phyloP scores from a whole-genome alignment of 2,888 invertebrate species.

The Busseola fusca region DNA sequence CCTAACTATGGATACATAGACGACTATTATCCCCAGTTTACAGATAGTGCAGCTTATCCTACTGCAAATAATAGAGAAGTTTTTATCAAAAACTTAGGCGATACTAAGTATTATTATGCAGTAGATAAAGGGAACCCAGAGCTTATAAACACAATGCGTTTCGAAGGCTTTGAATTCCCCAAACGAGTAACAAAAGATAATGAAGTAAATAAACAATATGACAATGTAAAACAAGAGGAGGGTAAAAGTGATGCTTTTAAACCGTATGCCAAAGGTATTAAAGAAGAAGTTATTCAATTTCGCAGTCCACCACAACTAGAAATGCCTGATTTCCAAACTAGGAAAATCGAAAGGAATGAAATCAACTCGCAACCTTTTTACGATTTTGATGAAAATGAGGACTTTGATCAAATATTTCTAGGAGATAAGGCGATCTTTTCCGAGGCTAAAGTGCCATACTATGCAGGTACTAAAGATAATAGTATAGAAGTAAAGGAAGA shows the following conservation, averaged over 20 bases:
- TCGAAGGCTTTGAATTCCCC: constrained; percentile 19
- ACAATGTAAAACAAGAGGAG: constrained; percentile 34
- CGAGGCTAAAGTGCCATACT: constrained; percentile 48
- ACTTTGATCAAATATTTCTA: constrained; percentile 27
- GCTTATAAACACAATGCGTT: constrained; percentile 3
- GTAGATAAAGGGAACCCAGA: constrained; percentile 63
- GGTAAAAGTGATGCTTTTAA: not conserved
- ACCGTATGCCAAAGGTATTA: not conserved
- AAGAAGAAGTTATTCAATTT: constrained; percentile 63
- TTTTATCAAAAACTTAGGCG: constrained; percentile 66
- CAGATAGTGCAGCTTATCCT: constrained; percentile 67
- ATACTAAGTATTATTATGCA: constrained; percentile 73
- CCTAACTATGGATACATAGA: constrained; percentile 65
- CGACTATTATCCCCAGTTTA: constrained; percentile 82
- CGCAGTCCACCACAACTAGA: constrained; percentile 73
- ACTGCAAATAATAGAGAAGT: constrained; percentile 69
- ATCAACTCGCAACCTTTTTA: constrained; percentile 35
- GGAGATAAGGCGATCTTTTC: constrained; percentile 63
- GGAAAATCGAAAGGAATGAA: constrained; percentile 66
- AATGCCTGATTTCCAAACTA: constrained; percentile 76
- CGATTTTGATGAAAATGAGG: constrained; percentile 33
- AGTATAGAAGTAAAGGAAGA: constrained; percentile 34
- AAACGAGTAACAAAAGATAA: constrained; percentile 25
- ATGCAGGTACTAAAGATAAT: constrained; percentile 3
- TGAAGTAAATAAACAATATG: constrained; percentile 37